A percentile compares a stretch with the other conserved stretches of the same genome.
Conservation (phyloP, 2,113 vertebrate species). For the Neodon shergylaensis region DNA sequence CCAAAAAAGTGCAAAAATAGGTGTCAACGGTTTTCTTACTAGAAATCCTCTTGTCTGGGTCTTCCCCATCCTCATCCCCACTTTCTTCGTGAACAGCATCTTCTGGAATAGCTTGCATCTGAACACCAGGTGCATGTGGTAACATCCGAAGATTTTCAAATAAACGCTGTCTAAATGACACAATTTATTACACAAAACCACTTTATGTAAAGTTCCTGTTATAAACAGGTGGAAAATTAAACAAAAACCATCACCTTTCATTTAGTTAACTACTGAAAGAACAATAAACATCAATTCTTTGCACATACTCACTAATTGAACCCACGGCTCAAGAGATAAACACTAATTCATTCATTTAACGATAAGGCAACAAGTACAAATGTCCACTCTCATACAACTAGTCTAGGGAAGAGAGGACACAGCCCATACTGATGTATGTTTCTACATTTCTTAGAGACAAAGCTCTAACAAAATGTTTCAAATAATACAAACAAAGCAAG, state of each 20-base stretch:
- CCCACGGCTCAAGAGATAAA: not conserved
- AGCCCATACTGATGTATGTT: not conserved
- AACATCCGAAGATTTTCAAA: slow-evolving; percentile 98
- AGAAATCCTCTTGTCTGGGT: slow-evolving; percentile 95
- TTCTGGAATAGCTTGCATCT: slow-evolving; percentile 96
- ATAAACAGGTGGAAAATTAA: slow-evolving; percentile 26
- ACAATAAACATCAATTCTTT: not conserved
- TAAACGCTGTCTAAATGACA: slow-evolving; percentile 90
- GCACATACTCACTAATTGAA: not conserved
- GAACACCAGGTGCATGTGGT: slow-evolving; percentile 95
- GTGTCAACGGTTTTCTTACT: slow-evolving; percentile 85
- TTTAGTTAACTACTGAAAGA: not conserved
- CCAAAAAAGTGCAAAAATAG: not conserved
- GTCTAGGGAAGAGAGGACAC: not conserved
- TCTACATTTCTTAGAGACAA: not conserved
- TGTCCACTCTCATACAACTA: not conserved
- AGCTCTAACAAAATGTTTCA: not conserved
- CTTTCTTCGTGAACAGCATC: slow-evolving; percentile 93
- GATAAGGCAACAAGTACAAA: not conserved
- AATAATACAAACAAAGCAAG: not conserved
- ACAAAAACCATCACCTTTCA: not conserved
- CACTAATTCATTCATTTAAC: not conserved
- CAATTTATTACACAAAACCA: slow-evolving; percentile 49
- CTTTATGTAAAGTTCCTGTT: slow-evolving; percentile 17
- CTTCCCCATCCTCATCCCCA: slow-evolving; percentile 94